Conservation (phyloP, 2,797 vertebrate species). For the Sylvilagus floridanus region DNA sequence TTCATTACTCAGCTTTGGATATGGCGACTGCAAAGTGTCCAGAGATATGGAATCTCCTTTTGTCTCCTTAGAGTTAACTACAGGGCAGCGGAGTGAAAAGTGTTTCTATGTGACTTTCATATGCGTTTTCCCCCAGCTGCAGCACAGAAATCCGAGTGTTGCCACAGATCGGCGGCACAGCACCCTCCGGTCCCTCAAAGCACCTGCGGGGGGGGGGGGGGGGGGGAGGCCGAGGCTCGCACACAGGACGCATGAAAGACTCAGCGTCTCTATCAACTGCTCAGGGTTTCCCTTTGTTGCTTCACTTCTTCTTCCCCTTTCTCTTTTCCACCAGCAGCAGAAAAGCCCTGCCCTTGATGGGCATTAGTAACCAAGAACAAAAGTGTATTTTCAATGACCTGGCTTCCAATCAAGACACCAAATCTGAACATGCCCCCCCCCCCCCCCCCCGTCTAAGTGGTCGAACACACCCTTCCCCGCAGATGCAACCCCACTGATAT, state of each 20-base stretch:
- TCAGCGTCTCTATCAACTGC: conserved; percentile 1
- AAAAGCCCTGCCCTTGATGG: background rate
- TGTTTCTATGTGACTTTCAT: conserved; percentile 60
- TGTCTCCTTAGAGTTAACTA: conserved; percentile 48
- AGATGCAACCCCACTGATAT: conserved; percentile 48
- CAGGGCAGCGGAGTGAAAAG: conserved; percentile 55
- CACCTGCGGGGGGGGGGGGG: conserved; percentile 1
- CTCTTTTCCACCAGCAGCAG: conserved; percentile 23
- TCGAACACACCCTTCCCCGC: conserved; percentile 47
- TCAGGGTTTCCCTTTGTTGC: conserved; percentile 20
- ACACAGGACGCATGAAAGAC: background rate
- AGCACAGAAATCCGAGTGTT: conserved; percentile 52
- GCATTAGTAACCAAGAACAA: conserved; percentile 29
- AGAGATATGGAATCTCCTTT: conserved; percentile 59
- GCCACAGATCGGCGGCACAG: background rate
- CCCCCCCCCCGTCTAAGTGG: background rate
- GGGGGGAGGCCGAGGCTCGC: background rate
- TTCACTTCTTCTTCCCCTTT: conserved; percentile 18
- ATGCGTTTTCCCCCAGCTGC: conserved; percentile 62
- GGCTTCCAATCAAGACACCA: conserved; percentile 46
- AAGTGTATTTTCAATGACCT: conserved; percentile 57
- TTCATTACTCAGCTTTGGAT: background rate
- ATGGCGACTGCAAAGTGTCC: background rate
- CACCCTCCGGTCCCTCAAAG: background rate
- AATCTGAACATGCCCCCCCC: conserved; percentile 38